Percentiles rank a stretch among this genome's conserved stretches.
Evolutionary conservation across 2,113 vertebrate genomes (phyloP).

Genomic region (Plestiodon gilberti): DNA sequence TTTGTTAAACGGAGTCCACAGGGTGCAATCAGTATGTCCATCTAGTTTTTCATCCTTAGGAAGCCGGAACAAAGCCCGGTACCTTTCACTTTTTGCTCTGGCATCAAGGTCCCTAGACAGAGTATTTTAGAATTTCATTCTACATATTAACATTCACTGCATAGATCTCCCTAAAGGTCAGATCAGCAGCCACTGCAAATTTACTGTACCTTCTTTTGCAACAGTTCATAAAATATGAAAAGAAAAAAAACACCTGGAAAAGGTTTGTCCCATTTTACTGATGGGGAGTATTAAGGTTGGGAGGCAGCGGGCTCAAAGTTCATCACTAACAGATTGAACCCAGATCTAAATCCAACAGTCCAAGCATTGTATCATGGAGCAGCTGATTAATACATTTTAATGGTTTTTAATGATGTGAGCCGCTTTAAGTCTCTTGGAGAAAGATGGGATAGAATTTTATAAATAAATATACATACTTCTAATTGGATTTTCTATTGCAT

Average conservation of each 20-base stretch:
- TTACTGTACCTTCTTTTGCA: neutral
- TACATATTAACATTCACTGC: neutral
- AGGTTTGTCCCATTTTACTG: neutral
- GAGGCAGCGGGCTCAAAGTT: neutral
- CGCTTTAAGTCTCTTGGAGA: too few relatives aligned
- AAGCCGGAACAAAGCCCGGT: constrained; percentile 91
- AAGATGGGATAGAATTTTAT: too few relatives aligned
- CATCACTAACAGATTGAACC: neutral
- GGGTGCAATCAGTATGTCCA: constrained; percentile 96
- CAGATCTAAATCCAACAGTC: neutral
- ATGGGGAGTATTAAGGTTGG: neutral
- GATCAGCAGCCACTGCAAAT: neutral
- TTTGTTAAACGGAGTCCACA: constrained; percentile 99
- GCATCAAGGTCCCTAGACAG: constrained; percentile 91
- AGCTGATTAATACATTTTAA: neutral
- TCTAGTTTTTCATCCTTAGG: constrained; percentile 97
- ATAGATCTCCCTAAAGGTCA: neutral
- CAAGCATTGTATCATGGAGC: neutral
- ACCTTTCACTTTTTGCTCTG: constrained; percentile 94
- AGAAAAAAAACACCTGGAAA: neutral
- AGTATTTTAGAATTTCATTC: constrained; percentile 12
- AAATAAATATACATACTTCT: neutral
- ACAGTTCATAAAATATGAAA: neutral
- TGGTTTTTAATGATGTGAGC: too few relatives aligned
- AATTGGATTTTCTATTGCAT: neutral